Percentiles rank a stretch among this genome's conserved stretches.
Conservation (phyloP, 2,797 vertebrate species). For the Acomys russatus region DNA sequence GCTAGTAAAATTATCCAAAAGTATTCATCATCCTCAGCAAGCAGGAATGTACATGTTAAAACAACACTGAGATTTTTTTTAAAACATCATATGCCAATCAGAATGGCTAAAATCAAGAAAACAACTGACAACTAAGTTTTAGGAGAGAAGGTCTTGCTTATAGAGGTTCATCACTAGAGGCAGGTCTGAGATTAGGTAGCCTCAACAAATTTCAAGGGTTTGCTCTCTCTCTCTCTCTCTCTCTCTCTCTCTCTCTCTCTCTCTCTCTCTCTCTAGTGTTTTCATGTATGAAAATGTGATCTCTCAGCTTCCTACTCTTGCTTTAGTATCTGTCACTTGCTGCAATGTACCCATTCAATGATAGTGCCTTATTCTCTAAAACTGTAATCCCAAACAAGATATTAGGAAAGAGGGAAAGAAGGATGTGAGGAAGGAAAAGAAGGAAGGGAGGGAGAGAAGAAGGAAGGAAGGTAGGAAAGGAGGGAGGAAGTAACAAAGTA, state of each 20-base stretch:
- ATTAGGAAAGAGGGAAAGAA: not conserved
- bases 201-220: not conserved
- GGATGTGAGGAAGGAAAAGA: not conserved
- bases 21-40: not conserved
- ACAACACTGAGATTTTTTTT: not conserved
- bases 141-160: not conserved
- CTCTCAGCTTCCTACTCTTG: not conserved
- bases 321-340: not conserved
- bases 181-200: not conserved
- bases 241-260: too few relatives aligned
- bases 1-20: not conserved
- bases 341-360: not conserved
- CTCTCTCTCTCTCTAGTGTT: not conserved
- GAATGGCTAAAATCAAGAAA: not conserved
- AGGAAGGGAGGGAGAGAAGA: not conserved
- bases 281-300: not conserved
- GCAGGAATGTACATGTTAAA: too few relatives aligned
- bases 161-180: not conserved
- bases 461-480: too few relatives aligned
- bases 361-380: not conserved
- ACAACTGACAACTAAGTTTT: not conserved
- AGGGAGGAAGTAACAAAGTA: too few relatives aligned
- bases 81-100: not conserved
- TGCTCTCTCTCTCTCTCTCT: too few relatives aligned
- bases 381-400: not conserved